These are phyloP conservation scores for Carterocephalus palaemon DNA, from an alignment of 2,888 invertebrate species.

Conservation along the genomic window DNA sequence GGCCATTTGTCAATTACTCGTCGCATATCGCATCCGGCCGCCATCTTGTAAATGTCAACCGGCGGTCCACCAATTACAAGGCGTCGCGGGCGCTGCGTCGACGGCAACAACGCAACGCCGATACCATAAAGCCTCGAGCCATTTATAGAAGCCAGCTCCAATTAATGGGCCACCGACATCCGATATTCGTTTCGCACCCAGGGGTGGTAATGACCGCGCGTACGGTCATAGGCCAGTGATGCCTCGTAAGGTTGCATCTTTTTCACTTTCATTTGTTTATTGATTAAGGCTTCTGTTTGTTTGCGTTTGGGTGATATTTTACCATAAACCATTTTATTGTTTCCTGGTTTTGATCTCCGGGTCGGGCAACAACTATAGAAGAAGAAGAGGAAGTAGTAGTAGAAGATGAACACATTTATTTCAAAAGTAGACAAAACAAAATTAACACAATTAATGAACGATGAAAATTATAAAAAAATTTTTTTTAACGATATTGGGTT, in stretches of 20 bases:
- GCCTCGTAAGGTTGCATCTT: neutral
- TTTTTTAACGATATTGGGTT: no score
- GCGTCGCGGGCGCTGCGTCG: conserved; percentile 64
- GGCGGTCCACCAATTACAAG: conserved; percentile 74
- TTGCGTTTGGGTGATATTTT: no score
- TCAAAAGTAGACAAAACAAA: no score
- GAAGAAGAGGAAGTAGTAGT: no score
- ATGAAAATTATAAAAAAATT: no score
- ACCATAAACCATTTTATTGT: no score
- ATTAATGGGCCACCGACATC: conserved; percentile 65
- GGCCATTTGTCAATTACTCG: conserved; percentile 73
- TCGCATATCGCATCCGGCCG: conserved; percentile 64
- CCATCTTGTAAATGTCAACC: conserved; percentile 77
- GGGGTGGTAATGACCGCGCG: conserved; percentile 23
- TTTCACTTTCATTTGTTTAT: neutral
- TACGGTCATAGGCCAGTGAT: conserved; percentile 20
- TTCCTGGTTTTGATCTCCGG: no score
- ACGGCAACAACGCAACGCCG: conserved; percentile 67
- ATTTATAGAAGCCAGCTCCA: conserved; percentile 74
- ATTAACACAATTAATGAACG: no score
- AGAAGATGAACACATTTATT: no score
- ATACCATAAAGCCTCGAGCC: conserved; percentile 74
- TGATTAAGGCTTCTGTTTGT: no score
- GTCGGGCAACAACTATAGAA: no score
- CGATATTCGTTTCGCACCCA: conserved; percentile 44